Percentiles rank a stretch among this genome's conserved stretches.
phyloP scores from a whole-genome alignment of 1,140 invertebrate genomes.

The Nebria ingens region DNA sequence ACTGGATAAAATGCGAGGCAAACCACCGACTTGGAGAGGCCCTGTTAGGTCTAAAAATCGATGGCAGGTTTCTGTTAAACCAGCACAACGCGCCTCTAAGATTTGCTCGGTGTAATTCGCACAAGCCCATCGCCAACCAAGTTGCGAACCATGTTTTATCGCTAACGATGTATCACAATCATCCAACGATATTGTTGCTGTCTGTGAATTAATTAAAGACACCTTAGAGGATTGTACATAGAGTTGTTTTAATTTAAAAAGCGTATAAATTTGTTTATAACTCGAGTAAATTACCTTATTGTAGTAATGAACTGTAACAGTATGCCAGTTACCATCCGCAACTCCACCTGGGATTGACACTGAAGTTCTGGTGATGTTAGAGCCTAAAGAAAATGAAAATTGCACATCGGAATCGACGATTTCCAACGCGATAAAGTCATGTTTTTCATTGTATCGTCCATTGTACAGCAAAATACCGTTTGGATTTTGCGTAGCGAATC shows the following conservation, averaged over 20 bases:
- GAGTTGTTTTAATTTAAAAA: conserved; percentile 12
- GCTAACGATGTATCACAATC: conserved; percentile 82
- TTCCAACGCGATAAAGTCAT: conserved; percentile 91
- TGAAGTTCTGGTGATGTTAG: conserved; percentile 55
- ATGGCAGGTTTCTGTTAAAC: conserved; percentile 86
- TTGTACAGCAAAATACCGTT: conserved; percentile 89
- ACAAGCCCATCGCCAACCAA: conserved; percentile 74
- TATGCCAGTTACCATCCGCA: conserved; percentile 88
- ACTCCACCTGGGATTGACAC: conserved; percentile 61
- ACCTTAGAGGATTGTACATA: not conserved
- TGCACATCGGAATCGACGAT: conserved; percentile 63
- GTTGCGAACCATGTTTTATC: conserved; percentile 57
- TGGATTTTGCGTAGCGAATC: conserved; percentile 75
- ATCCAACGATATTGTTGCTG: conserved; percentile 76
- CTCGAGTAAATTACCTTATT: conserved; percentile 54
- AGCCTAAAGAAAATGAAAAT: conserved; percentile 87
- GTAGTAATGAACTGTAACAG: conserved; percentile 76
- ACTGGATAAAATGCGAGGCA: conserved; percentile 70
- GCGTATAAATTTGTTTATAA: conserved; percentile 10
- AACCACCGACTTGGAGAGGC: conserved; percentile 86
- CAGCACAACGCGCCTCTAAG: conserved; percentile 66
- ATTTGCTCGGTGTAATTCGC: conserved; percentile 63
- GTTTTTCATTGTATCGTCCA: conserved; percentile 87
- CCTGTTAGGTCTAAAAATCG: conserved; percentile 92
- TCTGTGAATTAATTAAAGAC: conserved; percentile 40